Conservation (phyloP, 2,888 invertebrate genomes). For the Seira sanloemensis region DNA sequence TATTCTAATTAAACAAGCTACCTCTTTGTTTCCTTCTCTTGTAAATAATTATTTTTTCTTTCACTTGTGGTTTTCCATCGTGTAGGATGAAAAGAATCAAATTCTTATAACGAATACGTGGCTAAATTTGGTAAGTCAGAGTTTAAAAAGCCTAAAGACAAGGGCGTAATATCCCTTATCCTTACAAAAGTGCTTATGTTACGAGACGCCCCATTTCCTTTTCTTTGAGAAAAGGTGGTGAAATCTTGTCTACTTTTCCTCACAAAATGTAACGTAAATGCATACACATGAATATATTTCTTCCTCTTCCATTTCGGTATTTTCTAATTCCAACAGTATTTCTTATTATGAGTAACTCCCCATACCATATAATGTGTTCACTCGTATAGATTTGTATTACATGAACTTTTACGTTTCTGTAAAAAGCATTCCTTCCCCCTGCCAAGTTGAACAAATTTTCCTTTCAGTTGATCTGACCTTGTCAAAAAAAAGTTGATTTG, state of each 20-base stretch:
- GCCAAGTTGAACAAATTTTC: background rate
- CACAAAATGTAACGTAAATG: background rate
- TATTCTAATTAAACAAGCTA: constrained; percentile 13
- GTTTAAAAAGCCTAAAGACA: background rate
- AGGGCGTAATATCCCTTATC: constrained; percentile 6
- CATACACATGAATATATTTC: too few relatives aligned
- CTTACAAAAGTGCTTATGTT: constrained; percentile 5
- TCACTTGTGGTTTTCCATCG: constrained; percentile 60
- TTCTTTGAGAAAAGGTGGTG: constrained; percentile 66
- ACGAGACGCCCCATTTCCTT: background rate
- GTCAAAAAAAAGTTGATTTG: background rate
- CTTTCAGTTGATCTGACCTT: background rate
- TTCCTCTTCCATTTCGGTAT: constrained; percentile 22
- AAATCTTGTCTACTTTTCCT: constrained; percentile 55
- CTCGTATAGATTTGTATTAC: too few relatives aligned
- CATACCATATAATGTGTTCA: too few relatives aligned
- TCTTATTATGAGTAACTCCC: too few relatives aligned
- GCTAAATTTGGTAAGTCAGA: constrained; percentile 79
- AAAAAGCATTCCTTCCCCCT: constrained; percentile 1
- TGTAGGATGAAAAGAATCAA: constrained; percentile 81
- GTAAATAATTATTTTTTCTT: constrained; percentile 7
- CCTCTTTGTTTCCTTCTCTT: constrained; percentile 3
- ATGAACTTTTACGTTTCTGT: too few relatives aligned
- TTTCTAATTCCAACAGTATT: background rate
- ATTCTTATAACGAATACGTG: constrained; percentile 81